Conservation (phyloP, 2,797 vertebrate genomes). For the Trichosurus vulpecula region DNA sequence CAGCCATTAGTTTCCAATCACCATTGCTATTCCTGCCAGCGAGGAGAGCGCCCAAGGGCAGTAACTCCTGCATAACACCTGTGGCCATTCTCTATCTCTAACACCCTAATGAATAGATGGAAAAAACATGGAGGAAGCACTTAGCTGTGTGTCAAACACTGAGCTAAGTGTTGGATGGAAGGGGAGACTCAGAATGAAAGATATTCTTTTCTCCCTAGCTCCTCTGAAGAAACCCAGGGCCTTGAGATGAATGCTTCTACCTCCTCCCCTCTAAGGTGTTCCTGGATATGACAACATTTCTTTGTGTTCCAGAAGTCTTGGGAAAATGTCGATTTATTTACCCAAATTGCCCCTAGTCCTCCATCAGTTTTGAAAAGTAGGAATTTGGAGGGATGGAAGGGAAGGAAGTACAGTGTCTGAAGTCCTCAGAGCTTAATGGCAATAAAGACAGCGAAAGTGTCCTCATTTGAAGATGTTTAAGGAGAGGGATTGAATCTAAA, state of each 20-base stretch:
- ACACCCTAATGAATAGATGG: neutral
- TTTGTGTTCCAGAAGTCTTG: neutral
- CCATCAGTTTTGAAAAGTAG: slow-evolving; percentile 32
- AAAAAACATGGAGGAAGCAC: neutral
- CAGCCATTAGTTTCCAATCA: neutral
- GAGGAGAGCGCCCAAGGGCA: neutral
- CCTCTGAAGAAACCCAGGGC: neutral
- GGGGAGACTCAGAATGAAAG: neutral
- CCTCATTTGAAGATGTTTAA: slow-evolving; percentile 27
- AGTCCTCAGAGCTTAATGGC: slow-evolving; percentile 36
- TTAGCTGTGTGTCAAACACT: neutral
- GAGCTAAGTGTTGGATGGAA: neutral
- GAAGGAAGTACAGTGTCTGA: slow-evolving; percentile 29
- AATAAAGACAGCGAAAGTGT: slow-evolving; percentile 12
- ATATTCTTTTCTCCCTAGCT: neutral
- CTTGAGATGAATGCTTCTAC: neutral
- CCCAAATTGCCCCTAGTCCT: slow-evolving; percentile 1
- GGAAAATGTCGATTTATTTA: neutral
- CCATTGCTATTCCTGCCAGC: neutral
- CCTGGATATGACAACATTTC: neutral
- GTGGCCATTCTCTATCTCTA: neutral
- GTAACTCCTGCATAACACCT: neutral
- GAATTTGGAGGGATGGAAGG: slow-evolving; percentile 5
- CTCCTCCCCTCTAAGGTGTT: neutral
- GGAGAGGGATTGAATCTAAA: slow-evolving; percentile 52